phyloP scores from a whole-genome alignment of 2,888 invertebrate species.

The Incurvaria masculella region DNA sequence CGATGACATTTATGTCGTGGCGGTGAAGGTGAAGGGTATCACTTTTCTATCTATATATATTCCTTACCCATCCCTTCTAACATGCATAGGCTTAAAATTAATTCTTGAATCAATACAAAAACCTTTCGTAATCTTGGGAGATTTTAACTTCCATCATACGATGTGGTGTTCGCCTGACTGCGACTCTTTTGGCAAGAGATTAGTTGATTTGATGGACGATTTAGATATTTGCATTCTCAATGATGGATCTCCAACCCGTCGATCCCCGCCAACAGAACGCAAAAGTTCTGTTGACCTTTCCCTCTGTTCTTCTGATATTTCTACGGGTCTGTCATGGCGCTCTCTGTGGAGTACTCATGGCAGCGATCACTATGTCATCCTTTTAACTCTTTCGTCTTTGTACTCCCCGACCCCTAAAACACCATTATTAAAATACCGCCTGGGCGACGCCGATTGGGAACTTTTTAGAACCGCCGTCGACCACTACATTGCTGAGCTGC shows the following conservation, averaged over 20 bases:
- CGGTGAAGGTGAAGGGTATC: background rate
- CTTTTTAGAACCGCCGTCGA: background rate
- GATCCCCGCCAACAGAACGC: background rate
- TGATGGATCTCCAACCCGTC: background rate
- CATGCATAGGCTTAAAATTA: background rate
- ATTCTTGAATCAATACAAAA: background rate
- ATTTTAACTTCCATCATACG: background rate
- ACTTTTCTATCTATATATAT: background rate
- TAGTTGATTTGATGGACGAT: background rate
- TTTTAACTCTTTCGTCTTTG: background rate
- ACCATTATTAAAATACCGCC: background rate
- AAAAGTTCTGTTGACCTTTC: background rate
- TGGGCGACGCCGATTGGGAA: background rate
- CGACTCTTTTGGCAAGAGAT: background rate
- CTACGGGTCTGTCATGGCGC: background rate
- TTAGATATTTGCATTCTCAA: background rate
- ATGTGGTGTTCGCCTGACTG: background rate
- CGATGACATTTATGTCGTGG: background rate
- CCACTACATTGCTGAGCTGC: background rate
- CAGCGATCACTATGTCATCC: conserved; percentile 2
- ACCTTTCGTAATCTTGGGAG: background rate
- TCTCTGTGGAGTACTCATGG: background rate
- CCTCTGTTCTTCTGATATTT: background rate
- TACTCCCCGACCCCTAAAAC: too few relatives aligned
- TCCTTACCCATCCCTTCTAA: background rate